Base-by-base conservation (phyloP, 2,797 vertebrate genomes). In the Parambassis ranga region DNA sequence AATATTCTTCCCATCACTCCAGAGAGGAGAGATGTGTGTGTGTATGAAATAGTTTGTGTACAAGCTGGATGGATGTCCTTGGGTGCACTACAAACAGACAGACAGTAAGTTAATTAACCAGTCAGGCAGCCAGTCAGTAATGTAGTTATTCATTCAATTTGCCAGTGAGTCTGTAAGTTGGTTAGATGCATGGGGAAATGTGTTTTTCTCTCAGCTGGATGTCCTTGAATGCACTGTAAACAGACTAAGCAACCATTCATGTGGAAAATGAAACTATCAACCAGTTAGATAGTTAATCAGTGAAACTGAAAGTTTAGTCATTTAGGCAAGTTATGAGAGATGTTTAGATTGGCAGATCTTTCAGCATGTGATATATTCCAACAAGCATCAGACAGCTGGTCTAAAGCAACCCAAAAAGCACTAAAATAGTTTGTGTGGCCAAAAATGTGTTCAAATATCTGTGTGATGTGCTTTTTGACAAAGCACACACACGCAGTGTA, bases 31-130 rank as follows among this genome's bases (percentile, higher is more conserved):
- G 31, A 23, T 49, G 30, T 26, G 36, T 41, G 39, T 71, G 44
- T 47, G 49, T 46, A 38, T 46, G 65, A 51, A 75, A 79, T 39
- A 63, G 68, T 72, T 68, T 74, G 60, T 71, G 63, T 65, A 70
- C 56, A 57, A 68, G 69, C 52, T 38, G 53, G 68, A 69, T 60
- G 38, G 69, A 74, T 68, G 85, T 89, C 86, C 84, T 83, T 86
- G 83, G 79, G 65, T 62, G 70, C 67, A 63, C 71, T 32, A 48
- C 76, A 82, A 79, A 75, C 79, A 84, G 66, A 70, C 77, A 83
- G 46, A 75, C 78, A 73, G 64, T 56, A 75, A 85, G 75, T 83
- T 83, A 76, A 83, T 88, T 83, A 82, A 81, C 57, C 65, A 82
- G 72, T 41, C 74, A 66, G 30, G 19, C 77, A 85, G 75, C 51